Percentiles rank a stretch among this genome's conserved stretches.
These are phyloP conservation scores for Tragopan temminckii DNA, from an alignment of 2,797 vertebrate species.

Conservation along the genomic window DNA sequence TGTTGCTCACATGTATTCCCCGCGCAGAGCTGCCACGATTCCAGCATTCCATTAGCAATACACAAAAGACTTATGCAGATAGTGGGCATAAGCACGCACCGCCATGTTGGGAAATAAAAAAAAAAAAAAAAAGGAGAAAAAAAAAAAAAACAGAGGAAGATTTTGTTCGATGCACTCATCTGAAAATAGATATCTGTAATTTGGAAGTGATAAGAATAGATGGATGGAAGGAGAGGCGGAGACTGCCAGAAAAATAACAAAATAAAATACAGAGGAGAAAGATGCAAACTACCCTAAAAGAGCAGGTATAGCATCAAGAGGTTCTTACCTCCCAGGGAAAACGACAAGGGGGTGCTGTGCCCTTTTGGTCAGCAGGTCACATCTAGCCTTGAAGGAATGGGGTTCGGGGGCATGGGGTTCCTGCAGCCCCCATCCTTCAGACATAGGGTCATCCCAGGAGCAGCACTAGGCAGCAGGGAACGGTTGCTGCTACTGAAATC, in stretches of 20 bases:
- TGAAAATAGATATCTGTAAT: constrained; percentile 93
- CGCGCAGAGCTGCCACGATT: constrained; percentile 86
- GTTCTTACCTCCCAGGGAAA: constrained; percentile 82
- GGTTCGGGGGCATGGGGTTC: too few relatives aligned
- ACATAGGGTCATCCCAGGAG: constrained; percentile 64
- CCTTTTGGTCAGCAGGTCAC: constrained; percentile 82
- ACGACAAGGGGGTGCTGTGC: constrained; percentile 78
- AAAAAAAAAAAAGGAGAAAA: constrained; percentile 38
- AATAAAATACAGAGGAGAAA: constrained; percentile 75
- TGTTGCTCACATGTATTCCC: constrained; percentile 87
- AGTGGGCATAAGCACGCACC: constrained; percentile 83
- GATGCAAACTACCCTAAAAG: constrained; percentile 83
- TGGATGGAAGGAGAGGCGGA: constrained; percentile 84
- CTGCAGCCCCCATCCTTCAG: too few relatives aligned
- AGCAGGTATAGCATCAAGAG: constrained; percentile 65
- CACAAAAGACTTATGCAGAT: constrained; percentile 90
- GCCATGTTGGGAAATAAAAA: constrained; percentile 87
- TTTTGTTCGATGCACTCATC: constrained; percentile 85
- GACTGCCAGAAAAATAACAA: constrained; percentile 75
- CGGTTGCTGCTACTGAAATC: constrained; percentile 59
- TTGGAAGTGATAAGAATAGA: constrained; percentile 90
- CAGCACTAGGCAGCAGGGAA: constrained; percentile 37
- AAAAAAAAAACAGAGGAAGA: constrained; percentile 69
- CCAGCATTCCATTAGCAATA: constrained; percentile 89
- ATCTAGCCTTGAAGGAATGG: constrained; percentile 69